Base-by-base conservation (phyloP, 2,113 vertebrate genomes). In the Anser brachyrhynchus region DNA sequence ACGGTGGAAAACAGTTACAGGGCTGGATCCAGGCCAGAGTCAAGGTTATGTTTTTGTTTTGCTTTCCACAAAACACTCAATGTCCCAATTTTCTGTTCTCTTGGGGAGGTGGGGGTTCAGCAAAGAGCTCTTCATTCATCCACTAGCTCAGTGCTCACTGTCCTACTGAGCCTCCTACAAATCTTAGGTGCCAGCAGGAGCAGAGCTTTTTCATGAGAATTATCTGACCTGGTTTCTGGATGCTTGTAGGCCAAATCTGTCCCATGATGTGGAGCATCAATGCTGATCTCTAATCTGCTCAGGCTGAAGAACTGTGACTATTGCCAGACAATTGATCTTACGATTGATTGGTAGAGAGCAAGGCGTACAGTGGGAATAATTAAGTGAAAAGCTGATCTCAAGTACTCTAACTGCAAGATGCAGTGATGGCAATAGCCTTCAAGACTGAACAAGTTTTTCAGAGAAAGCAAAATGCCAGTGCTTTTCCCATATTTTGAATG, bases 11-110 rank as follows among this genome's bases (percentile, higher is more conserved):
- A 49, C 46, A 92, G 79, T 58, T 67, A 80, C 43, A 88, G n/a
- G 33, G 29, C 70, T 96, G 89, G 94, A 92, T 84, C 69, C 73
- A 87, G 54, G 69, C 77, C 46, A 87, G 46, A 91, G 43, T 43
- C 57, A 84, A 66, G 54, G 52, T 89, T 79, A 49, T 82, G 52
- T 57, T 94, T 93, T 91, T 95, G 66, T 65, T 95, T 93, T 95
- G 72, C 76, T 96, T 96, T 95, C 70, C 52, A 71, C 73, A 89
- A 86, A 78, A 92, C 72, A 67, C 29, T 89, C 91, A 92, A 91
- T 57, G 91, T 52, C 31, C 46, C 35, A 49, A 64, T 89, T 87
- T 86, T 93, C 28, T 67, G 16, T 59, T 87, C 59, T 86, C 65
- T 93, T 84, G 46, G 25, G 90, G 55, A 12, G 13, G 55, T 9